Evolutionary conservation across 2,888 invertebrate species (phyloP), one percentile per base, ranked within the genome.

Genomic region (Pseudeuparius sepicola): DNA sequence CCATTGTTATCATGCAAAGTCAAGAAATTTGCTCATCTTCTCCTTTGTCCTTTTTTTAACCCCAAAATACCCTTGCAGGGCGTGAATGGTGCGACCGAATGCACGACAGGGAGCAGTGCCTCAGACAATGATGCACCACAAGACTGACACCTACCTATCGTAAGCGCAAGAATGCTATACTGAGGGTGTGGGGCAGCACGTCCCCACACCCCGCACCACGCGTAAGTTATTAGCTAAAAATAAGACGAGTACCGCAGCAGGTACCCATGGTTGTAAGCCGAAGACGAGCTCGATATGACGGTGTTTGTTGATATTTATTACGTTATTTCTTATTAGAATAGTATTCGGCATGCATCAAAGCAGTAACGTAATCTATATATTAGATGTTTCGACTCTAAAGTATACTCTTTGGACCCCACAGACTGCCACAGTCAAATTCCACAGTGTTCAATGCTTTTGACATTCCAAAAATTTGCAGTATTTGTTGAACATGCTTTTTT

Each of bases 291-390:
- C 56, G 53, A 59, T 39, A 49, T 60, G 60, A 61, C 61, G 60
- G n/a, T 59, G 56, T 59, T 60, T 61, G 60, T 61, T 61, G 59
- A 60, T 59, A 53, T 54, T 59, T 51, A 53, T 56, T 55, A 51
- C 49, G 54, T 52, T 16, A 5, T 42, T 52, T 44, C 44, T 42
- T 43, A 47, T 45, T 45, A 44, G 45, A 44, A 41, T 53, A 53
- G 48, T 47, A 29, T 53, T 57, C 50, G 50, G 54, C 53, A 47
- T 52, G 52, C 60, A 59, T 60, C 58, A 60, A 60, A 61, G 59
- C 60, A 61, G 61, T 56, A n/a, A n/a, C n/a, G 54, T 55, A 45
- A 49, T 48, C 43, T 52, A 48, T 52, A 50, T 52, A 56, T 46
- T 56, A 52, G 53, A 50, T 58, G 57, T 58, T 56, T 54, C 47